These are phyloP conservation scores for Halocaridina rubra DNA, from an alignment of 2,888 invertebrate genomes.

Conservation along the genomic window DNA sequence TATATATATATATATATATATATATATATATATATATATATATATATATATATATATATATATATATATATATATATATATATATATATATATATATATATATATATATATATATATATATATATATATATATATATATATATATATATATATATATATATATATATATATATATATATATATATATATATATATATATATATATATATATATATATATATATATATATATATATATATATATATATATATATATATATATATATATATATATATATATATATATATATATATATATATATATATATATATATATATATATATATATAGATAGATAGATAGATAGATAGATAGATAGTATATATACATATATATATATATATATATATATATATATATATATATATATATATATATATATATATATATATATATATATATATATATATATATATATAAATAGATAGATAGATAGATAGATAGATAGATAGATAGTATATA, in stretches of 20 bases:
- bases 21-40: too few relatives aligned
- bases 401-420: not conserved
- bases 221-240: not conserved
- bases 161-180: not conserved
- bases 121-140: too few relatives aligned
- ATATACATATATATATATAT: not conserved
- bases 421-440: not conserved
- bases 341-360: not conserved
- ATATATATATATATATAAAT: not conserved
- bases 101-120: too few relatives aligned
- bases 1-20: too few relatives aligned
- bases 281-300: not conserved
- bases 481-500: too few relatives aligned
- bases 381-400: not conserved
- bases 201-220: not conserved
- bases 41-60: too few relatives aligned
- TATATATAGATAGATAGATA: not conserved
- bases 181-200: not conserved
- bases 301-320: not conserved
- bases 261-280: not conserved
- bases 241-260: not conserved
- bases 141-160: too few relatives aligned
- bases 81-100: too few relatives aligned
- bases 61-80: too few relatives aligned
- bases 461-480: not conserved